Evolutionary conservation across 2,113 vertebrate species (phyloP), one percentile per base, ranked within the genome.

Genomic region (Sinocyclocheilus anophthalmus): DNA sequence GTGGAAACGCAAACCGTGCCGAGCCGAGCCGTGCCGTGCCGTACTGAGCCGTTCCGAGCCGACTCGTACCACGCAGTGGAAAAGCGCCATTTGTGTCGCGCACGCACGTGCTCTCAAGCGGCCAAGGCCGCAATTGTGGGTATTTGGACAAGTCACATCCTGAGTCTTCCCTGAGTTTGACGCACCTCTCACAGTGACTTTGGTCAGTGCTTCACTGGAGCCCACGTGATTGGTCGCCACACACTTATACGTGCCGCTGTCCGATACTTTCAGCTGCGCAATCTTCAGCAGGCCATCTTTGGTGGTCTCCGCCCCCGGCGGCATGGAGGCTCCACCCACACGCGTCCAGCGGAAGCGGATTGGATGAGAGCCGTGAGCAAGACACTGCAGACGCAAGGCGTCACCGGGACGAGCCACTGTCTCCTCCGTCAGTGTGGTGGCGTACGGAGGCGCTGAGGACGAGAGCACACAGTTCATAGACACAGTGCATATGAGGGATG

Each of bases 361-460:
- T 0, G 97, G 98, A 0, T 96, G 96, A 0, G 97, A 96, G 87
- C 98, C 98, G 0, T 99, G 97, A 13, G 97, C 97, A 39, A 99
- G 93, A 92, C 98, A 99, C 90, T 97, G 96, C 61, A 99, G 85
- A 16, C 87, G 94, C 55, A 98, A 88, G 0, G 85, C 0, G 0
- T 96, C 96, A 0, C 98, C 97, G 0, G 92, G 88, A 0, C 12
- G 91, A 48, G 95, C 96, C 0, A 83, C 76, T 0, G 90, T 69
- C 8, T 93, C 93, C 45, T 98, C 97, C 0, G 96, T 96, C n/a
- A 98, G 87, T 13, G 91, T 93, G 88, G 98, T 98, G 92, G 97
- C 94, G 0, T 99, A 98, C 0, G 98, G 98, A 0, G 96, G 97
- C 0, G 93, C 98, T 99, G 84, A 13, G 20, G 48, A 70, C 20